A percentile compares a stretch with the other conserved stretches of the same genome.
These are phyloP conservation scores for Ceratoteleas bidentatus DNA, from an alignment of 1,140 invertebrate species.

Conservation along the genomic window DNA sequence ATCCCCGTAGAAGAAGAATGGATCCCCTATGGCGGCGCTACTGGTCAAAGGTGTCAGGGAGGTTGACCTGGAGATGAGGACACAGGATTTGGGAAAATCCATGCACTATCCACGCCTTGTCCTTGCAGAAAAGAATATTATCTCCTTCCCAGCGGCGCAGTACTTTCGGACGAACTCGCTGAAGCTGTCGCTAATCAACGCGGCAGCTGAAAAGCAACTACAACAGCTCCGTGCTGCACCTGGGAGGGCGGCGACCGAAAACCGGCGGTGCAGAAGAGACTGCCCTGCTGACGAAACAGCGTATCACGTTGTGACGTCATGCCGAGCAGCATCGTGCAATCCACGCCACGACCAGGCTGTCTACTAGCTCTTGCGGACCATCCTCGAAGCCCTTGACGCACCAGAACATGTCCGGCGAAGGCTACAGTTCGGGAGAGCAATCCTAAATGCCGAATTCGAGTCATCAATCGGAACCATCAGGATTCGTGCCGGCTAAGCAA, in stretches of 20 bases:
- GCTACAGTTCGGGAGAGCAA: too few relatives aligned
- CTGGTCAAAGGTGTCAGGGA: too few relatives aligned
- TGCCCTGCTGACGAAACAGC: constrained; percentile 26
- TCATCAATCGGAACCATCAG: too few relatives aligned
- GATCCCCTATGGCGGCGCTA: too few relatives aligned
- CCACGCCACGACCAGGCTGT: constrained; percentile 8
- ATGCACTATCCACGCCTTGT: constrained; percentile 26
- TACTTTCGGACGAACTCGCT: constrained; percentile 1
- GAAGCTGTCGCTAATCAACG: constrained; percentile 10
- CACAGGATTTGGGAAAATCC: neutral
- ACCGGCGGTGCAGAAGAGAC: constrained; percentile 11
- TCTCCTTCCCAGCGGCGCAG: constrained; percentile 13
- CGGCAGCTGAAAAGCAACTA: constrained; percentile 32
- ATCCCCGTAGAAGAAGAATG: too few relatives aligned
- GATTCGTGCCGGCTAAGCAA: too few relatives aligned
- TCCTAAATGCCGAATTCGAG: too few relatives aligned
- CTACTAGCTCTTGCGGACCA: constrained; percentile 10
- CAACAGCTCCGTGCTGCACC: constrained; percentile 7
- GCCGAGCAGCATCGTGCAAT: constrained; percentile 1
- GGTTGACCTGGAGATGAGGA: neutral
- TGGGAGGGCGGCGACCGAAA: neutral
- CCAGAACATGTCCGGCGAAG: too few relatives aligned
- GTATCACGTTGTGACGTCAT: constrained; percentile 26
- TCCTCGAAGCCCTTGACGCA: neutral
- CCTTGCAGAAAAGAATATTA: neutral